These are phyloP conservation scores for Xiphias gladius DNA, from an alignment of 2,113 vertebrate species.

Conservation along the genomic window DNA sequence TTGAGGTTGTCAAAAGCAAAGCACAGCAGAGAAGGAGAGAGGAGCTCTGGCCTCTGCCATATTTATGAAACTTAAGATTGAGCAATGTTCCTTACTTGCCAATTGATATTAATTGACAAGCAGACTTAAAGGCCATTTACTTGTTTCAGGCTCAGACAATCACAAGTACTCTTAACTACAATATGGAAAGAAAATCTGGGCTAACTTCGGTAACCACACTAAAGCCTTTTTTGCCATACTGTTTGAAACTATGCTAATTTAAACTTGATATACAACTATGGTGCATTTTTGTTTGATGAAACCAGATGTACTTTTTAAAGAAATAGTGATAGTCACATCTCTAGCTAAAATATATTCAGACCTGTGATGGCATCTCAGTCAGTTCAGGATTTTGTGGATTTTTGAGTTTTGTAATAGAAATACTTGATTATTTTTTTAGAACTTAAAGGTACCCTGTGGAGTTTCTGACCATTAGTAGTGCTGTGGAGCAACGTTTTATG, in stretches of 20 bases:
- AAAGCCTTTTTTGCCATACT: constrained; percentile 42
- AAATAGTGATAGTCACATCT: constrained; percentile 5
- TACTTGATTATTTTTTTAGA: background rate
- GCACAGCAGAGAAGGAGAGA: constrained; percentile 15
- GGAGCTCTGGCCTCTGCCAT: constrained; percentile 17
- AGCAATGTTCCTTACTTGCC: constrained; percentile 27
- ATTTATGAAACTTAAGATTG: constrained; percentile 26
- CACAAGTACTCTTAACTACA: constrained; percentile 31
- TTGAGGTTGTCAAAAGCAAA: constrained; percentile 29
- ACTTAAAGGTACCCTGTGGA: constrained; percentile 14
- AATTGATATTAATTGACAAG: background rate
- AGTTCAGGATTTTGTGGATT: constrained; percentile 18
- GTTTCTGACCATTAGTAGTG: background rate
- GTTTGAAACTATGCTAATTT: constrained; percentile 24
- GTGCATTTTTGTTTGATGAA: constrained; percentile 9
- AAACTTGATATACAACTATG: constrained; percentile 2
- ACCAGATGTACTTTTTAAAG: constrained; percentile 23
- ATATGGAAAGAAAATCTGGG: constrained; percentile 10
- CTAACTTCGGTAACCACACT: constrained; percentile 22
- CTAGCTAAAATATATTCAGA: constrained; percentile 6
- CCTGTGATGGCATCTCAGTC: background rate
- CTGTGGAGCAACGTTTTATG: background rate
- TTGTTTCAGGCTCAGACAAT: constrained; percentile 69
- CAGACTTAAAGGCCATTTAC: constrained; percentile 1
- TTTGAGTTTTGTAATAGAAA: constrained; percentile 13